phyloP scores from a whole-genome alignment of 2,888 invertebrate genomes.

The Trichacis sp. region DNA sequence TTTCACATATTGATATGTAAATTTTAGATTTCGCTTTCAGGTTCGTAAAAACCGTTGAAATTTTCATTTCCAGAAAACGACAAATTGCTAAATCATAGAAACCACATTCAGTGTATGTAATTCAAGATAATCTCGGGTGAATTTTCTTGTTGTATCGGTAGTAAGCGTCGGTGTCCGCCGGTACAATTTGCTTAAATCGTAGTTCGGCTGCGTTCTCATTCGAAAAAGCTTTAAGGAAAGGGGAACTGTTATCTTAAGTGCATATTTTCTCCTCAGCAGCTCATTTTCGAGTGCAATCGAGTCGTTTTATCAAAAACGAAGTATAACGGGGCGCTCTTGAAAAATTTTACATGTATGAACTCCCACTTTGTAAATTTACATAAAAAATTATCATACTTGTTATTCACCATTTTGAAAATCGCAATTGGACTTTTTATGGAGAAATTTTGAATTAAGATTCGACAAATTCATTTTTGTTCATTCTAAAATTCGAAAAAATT shows the following conservation, averaged over 20 bases:
- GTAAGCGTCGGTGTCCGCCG: conserved; percentile 4
- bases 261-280: conserved; percentile 31
- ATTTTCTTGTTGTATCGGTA: conserved; percentile 1
- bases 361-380: conserved; percentile 19
- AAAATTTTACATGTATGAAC: conserved; percentile 41
- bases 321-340: conserved; percentile 29
- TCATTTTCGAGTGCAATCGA: conserved; percentile 24
- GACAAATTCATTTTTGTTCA: too few relatives aligned
- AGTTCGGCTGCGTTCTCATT: conserved; percentile 15
- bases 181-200: conserved; percentile 32
- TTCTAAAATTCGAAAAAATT: too few relatives aligned
- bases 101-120: neutral
- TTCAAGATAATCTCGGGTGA: too few relatives aligned
- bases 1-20: too few relatives aligned
- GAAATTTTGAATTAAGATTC: too few relatives aligned
- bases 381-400: too few relatives aligned
- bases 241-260: conserved; percentile 41
- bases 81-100: too few relatives aligned
- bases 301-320: conserved; percentile 27
- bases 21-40: too few relatives aligned
- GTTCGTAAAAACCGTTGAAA: too few relatives aligned
- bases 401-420: too few relatives aligned
- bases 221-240: conserved; percentile 34
- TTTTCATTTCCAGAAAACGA: too few relatives aligned
- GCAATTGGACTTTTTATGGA: too few relatives aligned